phyloP scores from a whole-genome alignment of 2,797 vertebrate genomes.

The Ispidina picta region DNA sequence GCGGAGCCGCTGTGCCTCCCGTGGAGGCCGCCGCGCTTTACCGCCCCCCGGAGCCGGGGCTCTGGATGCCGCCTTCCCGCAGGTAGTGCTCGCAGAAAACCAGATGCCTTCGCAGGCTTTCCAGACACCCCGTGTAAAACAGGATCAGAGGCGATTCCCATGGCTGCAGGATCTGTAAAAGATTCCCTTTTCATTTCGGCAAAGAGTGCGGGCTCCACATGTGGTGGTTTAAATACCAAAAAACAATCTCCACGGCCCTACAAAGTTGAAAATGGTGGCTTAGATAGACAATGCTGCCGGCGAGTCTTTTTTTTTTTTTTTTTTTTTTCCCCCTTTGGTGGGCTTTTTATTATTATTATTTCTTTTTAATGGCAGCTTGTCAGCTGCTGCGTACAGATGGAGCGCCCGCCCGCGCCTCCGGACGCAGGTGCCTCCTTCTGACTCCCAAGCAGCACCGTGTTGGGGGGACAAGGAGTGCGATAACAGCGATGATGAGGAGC shows the following conservation, averaged over 20 bases:
- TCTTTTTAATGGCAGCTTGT: not conserved
- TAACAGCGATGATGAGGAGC: not conserved
- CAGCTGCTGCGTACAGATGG: not conserved
- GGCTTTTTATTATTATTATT: not conserved
- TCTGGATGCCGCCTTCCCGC: slow-evolving; percentile 36
- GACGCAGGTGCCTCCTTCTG: slow-evolving; percentile 23
- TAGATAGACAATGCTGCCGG: not conserved
- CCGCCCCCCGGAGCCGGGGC: slow-evolving; percentile 18
- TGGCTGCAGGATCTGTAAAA: slow-evolving; percentile 51
- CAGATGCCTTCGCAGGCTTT: slow-evolving; percentile 62
- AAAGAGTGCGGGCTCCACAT: slow-evolving; percentile 25
- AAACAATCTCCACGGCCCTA: slow-evolving; percentile 5
- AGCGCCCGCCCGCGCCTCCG: not conserved
- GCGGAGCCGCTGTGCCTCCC: slow-evolving; percentile 24
- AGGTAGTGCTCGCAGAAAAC: slow-evolving; percentile 55
- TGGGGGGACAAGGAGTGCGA: not conserved
- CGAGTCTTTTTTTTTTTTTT: not conserved
- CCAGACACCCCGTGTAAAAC: slow-evolving; percentile 64
- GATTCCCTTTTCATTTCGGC: slow-evolving; percentile 36
- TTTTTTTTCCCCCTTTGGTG: not conserved
- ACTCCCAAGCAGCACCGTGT: not conserved
- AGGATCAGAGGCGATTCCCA: slow-evolving; percentile 48
- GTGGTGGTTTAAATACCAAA: slow-evolving; percentile 26
- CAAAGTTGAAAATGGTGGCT: slow-evolving; percentile 15
- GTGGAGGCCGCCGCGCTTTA: slow-evolving; percentile 24